Evolutionary conservation across 2,113 vertebrate species (phyloP).

Genomic region (Nipponia nippon): DNA sequence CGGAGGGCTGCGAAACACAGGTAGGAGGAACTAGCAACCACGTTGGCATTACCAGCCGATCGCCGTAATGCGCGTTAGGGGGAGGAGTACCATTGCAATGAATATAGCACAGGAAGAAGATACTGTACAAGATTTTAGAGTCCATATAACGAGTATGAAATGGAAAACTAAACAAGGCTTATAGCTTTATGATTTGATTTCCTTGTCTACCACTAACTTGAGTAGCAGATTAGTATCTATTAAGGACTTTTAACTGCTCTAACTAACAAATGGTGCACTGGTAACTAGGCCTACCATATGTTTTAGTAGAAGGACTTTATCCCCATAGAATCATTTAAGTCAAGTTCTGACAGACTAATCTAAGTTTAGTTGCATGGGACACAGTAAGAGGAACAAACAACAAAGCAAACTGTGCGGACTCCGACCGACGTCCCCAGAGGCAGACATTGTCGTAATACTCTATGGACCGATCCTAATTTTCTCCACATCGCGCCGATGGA

Average conservation of each 20-base stretch:
- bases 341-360: background rate
- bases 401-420: background rate
- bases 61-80: background rate
- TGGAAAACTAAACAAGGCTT: slow-evolving; percentile 14
- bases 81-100: background rate
- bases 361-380: background rate
- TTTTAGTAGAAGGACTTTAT: background rate
- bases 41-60: background rate
- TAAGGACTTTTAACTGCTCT: background rate
- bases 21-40: background rate
- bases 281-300: background rate
- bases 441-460: background rate
- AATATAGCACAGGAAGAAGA: background rate
- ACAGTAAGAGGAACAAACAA: background rate
- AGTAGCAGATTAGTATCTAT: slow-evolving; percentile 22
- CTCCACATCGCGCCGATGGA: background rate
- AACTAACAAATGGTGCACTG: background rate
- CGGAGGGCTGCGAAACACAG: background rate
- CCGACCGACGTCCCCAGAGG: background rate
- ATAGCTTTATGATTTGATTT: background rate
- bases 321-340: background rate
- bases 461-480: background rate
- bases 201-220: background rate
- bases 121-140: slow-evolving; percentile 32
- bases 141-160: background rate